Evolutionary conservation across 2,888 invertebrate genomes (phyloP), one percentile per base, ranked within the genome.

Genomic region (Cephalotes varians): DNA sequence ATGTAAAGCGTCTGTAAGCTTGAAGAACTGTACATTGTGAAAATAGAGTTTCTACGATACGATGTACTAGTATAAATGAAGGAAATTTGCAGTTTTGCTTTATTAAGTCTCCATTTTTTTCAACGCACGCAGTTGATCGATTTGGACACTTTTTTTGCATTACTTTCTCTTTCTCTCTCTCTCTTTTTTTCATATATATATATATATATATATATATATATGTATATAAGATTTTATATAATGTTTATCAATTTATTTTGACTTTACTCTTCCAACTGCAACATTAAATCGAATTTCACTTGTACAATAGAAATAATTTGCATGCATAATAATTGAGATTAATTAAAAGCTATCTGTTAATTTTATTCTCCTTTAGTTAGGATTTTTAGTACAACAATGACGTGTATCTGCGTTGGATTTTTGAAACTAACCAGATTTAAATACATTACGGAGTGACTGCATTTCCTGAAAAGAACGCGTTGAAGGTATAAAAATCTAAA

Each of bases 11-110:
- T 51, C 58, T 51, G 76, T 51, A 25, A 65, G 28, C 28, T 51
- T 65, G 58, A 74, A 74, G 37, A 47, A 67, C 51, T 21, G 37
- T 51, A 25, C n/a, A 51, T 34, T 37, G 65, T 25, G 51, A 49
- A 60, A 40, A 28, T 12, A 28, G 65, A 76, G 37, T 40, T 28
- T 28, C 12, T 5, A 62, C 7, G 18, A 64, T 34, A n/a, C 21
- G 3, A 15, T 28, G 10, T 31, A 31, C 21, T 44, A 5, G 7
- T 28, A 40, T 44, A 47, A 44, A 60, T 73, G 12, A 47, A 60
- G 15, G 15, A 60, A 74, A 47, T n/a, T 74, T n/a, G 40, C n/a
- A 34, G 49, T 37, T 7, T 28, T 0, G 18, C n/a, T 58, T 58
- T 25, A 40, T 72, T 12, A 56, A 71, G 15, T 40, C 12, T 4